phyloP scores from a whole-genome alignment of 2,888 invertebrate genomes.

The Clistopyga incitator region DNA sequence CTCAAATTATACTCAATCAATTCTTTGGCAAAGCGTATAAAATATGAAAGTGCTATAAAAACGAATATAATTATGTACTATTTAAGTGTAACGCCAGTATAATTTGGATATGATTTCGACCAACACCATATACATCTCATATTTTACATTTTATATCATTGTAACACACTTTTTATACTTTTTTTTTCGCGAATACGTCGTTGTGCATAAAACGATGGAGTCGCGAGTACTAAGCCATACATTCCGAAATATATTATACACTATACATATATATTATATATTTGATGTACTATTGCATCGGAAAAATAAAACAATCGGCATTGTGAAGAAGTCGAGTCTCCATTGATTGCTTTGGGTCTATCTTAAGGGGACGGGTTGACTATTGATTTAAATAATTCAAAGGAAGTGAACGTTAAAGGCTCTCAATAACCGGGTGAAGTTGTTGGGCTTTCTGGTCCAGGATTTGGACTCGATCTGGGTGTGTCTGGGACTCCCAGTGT shows the following conservation, averaged over 20 bases:
- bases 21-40: no score
- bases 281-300: slow-evolving; percentile 58
- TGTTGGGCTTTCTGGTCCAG: slow-evolving; percentile 73
- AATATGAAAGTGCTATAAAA: no score
- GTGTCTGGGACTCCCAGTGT: slow-evolving; percentile 78
- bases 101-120: no score
- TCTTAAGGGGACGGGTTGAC: slow-evolving; percentile 1
- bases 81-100: no score
- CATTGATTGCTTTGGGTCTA: not conserved
- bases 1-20: no score
- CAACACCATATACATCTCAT: no score
- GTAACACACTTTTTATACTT: no score
- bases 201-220: slow-evolving; percentile 17
- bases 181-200: not conserved
- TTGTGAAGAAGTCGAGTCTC: slow-evolving; percentile 29
- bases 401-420: not conserved
- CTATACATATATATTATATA: slow-evolving; percentile 50
- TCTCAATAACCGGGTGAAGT: slow-evolving; percentile 77
- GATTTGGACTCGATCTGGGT: slow-evolving; percentile 75
- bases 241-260: slow-evolving; percentile 42
- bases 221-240: slow-evolving; percentile 22
- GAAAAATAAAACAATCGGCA: slow-evolving; percentile 49
- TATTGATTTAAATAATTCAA: slow-evolving; percentile 21
- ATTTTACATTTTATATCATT: no score
- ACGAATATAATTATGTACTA: no score